Percentiles rank a stretch among this genome's conserved stretches.
Evolutionary conservation across 2,888 invertebrate species (phyloP).

Genomic region (Drosophila cognata): DNA sequence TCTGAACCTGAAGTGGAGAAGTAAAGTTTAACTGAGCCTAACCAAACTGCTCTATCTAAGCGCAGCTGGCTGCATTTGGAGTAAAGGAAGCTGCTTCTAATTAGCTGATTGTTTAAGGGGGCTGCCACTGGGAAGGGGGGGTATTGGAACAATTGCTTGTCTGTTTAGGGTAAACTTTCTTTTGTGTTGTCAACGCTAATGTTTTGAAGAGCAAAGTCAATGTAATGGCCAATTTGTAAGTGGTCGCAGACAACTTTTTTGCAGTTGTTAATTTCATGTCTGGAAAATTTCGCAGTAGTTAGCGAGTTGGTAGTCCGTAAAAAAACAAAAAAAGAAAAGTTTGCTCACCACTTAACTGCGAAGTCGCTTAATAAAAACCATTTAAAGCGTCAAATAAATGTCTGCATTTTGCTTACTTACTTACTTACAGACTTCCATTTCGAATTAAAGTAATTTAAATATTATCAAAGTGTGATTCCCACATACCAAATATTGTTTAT

Average conservation of each 20-base stretch:
- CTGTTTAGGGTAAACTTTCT: slow-evolving; percentile 31
- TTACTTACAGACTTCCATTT: not conserved
- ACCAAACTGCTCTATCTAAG: slow-evolving; percentile 2
- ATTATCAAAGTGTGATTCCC: not conserved
- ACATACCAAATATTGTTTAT: not conserved
- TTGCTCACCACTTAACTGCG: not conserved
- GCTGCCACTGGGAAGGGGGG: not conserved
- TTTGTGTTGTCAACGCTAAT: slow-evolving; percentile 33
- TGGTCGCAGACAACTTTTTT: slow-evolving; percentile 19
- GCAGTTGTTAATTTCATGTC: slow-evolving; percentile 23
- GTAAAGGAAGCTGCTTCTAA: slow-evolving; percentile 14
- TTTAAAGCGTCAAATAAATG: not conserved
- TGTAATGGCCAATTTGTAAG: slow-evolving; percentile 31
- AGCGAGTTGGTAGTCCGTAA: not conserved
- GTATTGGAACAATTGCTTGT: not conserved
- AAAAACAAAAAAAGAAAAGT: not conserved
- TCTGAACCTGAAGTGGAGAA: slow-evolving; percentile 18
- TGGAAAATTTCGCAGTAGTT: slow-evolving; percentile 9
- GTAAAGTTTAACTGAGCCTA: slow-evolving; percentile 26
- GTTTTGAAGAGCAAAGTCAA: slow-evolving; percentile 34
- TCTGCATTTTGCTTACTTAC: not conserved
- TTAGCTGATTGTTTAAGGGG: slow-evolving; percentile 22
- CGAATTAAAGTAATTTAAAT: not conserved
- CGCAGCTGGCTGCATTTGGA: not conserved
- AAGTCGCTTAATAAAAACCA: not conserved